Conservation (phyloP, 2,888 invertebrate genomes). For the Celastrina argiolus region DNA sequence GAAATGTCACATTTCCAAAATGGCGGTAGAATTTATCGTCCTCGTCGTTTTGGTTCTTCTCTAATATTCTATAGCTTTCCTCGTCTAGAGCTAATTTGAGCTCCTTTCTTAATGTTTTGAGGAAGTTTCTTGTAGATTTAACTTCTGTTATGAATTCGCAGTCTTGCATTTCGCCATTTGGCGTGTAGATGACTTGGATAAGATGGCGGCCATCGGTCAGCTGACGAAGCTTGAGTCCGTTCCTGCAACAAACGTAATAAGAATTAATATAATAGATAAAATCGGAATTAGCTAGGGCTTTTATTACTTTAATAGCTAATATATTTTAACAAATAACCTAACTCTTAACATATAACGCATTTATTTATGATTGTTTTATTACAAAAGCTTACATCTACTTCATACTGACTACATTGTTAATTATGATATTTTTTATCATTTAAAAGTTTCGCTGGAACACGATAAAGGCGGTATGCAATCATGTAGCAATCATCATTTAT, state of each 20-base stretch:
- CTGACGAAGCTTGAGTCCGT: constrained; percentile 80
- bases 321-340: no score
- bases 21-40: constrained; percentile 60
- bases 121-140: constrained; percentile 76
- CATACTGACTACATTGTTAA: neutral
- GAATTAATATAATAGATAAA: neutral
- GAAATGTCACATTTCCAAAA: constrained; percentile 76
- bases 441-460: neutral
- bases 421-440: neutral
- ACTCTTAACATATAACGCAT: neutral
- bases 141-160: constrained; percentile 81
- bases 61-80: constrained; percentile 50
- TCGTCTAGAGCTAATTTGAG: constrained; percentile 66
- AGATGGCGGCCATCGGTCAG: constrained; percentile 82
- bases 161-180: constrained; percentile 78
- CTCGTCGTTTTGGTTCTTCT: constrained; percentile 43
- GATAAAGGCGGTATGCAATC: neutral
- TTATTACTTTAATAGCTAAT: no score
- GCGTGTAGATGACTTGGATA: constrained; percentile 82
- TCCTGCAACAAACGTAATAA: constrained; percentile 58
- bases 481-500: neutral
- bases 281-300: no score
- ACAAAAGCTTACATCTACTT: neutral
- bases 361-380: neutral
- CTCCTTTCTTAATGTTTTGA: constrained; percentile 78